A percentile compares a stretch with the other conserved stretches of the same genome.
Evolutionary conservation across 2,113 vertebrate genomes (phyloP).

Genomic region (Melanerpes aurifrons): DNA sequence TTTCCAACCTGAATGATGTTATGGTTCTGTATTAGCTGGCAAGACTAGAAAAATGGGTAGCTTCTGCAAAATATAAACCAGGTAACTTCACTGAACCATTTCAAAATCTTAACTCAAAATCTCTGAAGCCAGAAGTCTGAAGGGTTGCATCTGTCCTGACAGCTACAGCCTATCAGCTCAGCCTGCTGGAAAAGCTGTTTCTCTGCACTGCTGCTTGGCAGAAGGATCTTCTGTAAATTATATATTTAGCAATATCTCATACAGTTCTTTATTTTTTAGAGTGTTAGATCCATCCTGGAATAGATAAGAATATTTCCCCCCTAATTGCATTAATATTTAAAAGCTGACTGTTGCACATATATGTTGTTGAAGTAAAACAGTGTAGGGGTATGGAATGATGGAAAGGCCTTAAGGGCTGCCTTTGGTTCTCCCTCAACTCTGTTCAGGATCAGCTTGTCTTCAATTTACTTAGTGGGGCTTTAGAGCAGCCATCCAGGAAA

Average conservation of each 20-base stretch:
- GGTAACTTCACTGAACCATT: neutral
- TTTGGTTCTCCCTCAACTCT: neutral
- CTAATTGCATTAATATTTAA: neutral
- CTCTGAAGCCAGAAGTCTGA: neutral
- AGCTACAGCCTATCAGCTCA: neutral
- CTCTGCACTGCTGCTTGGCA: neutral
- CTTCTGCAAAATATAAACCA: neutral
- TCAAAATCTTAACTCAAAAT: neutral
- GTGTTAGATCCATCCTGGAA: neutral
- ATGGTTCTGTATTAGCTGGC: neutral
- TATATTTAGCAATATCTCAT: neutral
- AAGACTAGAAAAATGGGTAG: neutral
- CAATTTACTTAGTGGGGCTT: neutral
- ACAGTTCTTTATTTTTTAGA: neutral
- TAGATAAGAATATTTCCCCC: neutral
- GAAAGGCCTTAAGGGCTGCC: neutral
- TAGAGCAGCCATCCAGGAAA: neutral
- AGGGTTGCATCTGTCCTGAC: neutral
- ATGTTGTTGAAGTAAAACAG: neutral
- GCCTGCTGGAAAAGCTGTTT: neutral
- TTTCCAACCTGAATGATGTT: too few species aligned
- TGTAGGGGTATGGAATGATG: neutral
- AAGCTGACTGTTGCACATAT: neutral
- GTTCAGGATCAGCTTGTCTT: neutral
- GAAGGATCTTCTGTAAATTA: neutral